Evolutionary conservation across 2,888 invertebrate genomes (phyloP).

Genomic region (Euphydryas editha): DNA sequence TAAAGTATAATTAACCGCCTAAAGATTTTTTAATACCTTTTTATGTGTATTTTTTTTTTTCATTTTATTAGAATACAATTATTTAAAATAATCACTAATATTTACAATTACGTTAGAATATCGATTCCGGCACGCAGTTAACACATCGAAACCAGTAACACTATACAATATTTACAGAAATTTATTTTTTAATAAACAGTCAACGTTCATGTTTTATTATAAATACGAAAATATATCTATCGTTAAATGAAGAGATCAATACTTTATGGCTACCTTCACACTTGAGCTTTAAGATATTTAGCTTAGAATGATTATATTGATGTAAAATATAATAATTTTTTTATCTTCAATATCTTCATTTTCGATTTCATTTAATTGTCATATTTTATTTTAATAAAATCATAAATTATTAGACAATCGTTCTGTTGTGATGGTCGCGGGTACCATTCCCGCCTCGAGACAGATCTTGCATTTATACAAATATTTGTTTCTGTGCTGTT

Average conservation of each 20-base stretch:
- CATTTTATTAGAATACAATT: slow-evolving; percentile 18
- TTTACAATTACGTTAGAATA: slow-evolving; percentile 25
- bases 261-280: slow-evolving; percentile 45
- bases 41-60: slow-evolving; percentile 18
- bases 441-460: no score
- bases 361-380: no score
- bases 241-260: slow-evolving; percentile 73
- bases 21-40: slow-evolving; percentile 14
- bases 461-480: no score
- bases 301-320: not conserved
- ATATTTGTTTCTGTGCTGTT: no score
- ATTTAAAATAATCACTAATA: slow-evolving; percentile 33
- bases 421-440: no score
- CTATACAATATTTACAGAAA: slow-evolving; percentile 72
- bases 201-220: slow-evolving; percentile 54
- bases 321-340: no score
- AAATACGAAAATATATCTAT: slow-evolving; percentile 78
- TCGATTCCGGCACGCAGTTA: slow-evolving; percentile 34
- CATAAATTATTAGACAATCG: no score
- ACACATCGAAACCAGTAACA: slow-evolving; percentile 69
- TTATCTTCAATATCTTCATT: no score
- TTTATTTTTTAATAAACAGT: slow-evolving; percentile 52
- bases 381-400: no score
- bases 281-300: slow-evolving; percentile 20
- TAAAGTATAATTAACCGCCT: slow-evolving; percentile 18